Evolutionary conservation across 2,888 invertebrate genomes (phyloP).

Genomic region (Sthenelais limicola): DNA sequence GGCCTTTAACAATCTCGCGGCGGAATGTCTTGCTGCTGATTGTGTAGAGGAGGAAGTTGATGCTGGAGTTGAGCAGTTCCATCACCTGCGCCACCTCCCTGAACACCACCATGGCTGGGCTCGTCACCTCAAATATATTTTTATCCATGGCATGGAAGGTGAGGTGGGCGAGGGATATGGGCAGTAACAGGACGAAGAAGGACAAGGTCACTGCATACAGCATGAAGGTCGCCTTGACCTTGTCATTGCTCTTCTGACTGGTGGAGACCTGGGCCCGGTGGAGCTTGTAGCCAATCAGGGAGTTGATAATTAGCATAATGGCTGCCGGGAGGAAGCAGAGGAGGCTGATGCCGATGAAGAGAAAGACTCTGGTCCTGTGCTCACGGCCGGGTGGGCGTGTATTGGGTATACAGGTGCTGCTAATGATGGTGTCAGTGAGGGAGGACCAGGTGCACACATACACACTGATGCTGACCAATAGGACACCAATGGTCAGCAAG

Average conservation of each 20-base stretch:
- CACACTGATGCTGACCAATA: conserved; percentile 48
- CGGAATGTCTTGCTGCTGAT: conserved; percentile 55
- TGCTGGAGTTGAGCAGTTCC: conserved; percentile 58
- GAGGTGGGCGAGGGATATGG: conserved; percentile 54
- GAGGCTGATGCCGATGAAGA: conserved; percentile 46
- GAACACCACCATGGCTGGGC: conserved; percentile 50
- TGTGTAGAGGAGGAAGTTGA: conserved; percentile 60
- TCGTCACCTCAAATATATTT: conserved; percentile 52
- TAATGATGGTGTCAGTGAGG: conserved; percentile 51
- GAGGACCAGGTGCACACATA: conserved; percentile 54
- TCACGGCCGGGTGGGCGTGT: conserved; percentile 49
- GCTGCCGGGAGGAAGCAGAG: conserved; percentile 53
- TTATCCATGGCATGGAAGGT: conserved; percentile 51
- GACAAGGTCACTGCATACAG: conserved; percentile 54
- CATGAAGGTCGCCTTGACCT: conserved; percentile 54
- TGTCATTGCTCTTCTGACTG: neutral
- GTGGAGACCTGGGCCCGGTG: neutral
- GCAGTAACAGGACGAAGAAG: conserved; percentile 55
- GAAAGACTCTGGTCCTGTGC: conserved; percentile 41
- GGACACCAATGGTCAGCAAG: conserved; percentile 43
- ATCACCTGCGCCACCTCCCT: conserved; percentile 57
- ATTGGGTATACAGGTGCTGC: conserved; percentile 50
- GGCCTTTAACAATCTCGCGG: neutral
- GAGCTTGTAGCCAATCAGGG: conserved; percentile 50
- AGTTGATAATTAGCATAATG: conserved; percentile 52